Percentiles rank a stretch among this genome's conserved stretches.
phyloP scores from a whole-genome alignment of 1,140 invertebrate species.

The Theocolax elegans region DNA sequence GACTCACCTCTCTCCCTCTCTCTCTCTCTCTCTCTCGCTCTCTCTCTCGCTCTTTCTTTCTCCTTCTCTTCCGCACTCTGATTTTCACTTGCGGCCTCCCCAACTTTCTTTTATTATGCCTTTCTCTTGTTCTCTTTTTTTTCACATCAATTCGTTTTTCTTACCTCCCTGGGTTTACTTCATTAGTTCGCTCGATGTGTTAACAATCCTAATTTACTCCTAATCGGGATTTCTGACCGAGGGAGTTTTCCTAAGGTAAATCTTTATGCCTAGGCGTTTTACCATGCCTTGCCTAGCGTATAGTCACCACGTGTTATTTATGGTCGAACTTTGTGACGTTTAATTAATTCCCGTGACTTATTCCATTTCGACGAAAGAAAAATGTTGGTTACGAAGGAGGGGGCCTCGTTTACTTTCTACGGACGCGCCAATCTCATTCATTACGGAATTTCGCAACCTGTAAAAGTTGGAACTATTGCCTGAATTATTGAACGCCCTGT shows the following conservation, averaged over 20 bases:
- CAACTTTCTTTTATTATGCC: constrained; percentile 12
- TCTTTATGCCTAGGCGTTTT: too few relatives aligned
- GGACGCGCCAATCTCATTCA: too few relatives aligned
- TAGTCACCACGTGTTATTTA: constrained; percentile 1
- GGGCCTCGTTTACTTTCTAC: too few relatives aligned
- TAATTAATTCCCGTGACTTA: not conserved
- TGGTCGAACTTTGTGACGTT: not conserved
- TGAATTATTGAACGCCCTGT: too few relatives aligned
- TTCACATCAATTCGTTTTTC: constrained; percentile 41
- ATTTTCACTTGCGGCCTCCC: constrained; percentile 25
- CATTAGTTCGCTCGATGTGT: constrained; percentile 17
- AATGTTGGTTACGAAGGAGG: too few relatives aligned
- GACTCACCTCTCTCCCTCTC: constrained; percentile 22
- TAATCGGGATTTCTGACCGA: constrained; percentile 1
- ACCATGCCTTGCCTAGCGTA: too few relatives aligned
- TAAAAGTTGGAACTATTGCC: too few relatives aligned
- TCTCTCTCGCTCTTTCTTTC: not conserved
- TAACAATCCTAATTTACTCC: constrained; percentile 15
- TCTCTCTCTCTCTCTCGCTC: constrained; percentile 16
- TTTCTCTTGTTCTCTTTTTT: constrained; percentile 23
- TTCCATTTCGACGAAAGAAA: not conserved
- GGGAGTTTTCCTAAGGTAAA: too few relatives aligned
- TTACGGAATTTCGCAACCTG: too few relatives aligned
- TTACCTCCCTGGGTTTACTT: constrained; percentile 6
- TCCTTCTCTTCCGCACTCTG: constrained; percentile 9